These are phyloP conservation scores for Apeltes quadracus DNA, from an alignment of 2,113 vertebrate genomes.

Conservation along the genomic window DNA sequence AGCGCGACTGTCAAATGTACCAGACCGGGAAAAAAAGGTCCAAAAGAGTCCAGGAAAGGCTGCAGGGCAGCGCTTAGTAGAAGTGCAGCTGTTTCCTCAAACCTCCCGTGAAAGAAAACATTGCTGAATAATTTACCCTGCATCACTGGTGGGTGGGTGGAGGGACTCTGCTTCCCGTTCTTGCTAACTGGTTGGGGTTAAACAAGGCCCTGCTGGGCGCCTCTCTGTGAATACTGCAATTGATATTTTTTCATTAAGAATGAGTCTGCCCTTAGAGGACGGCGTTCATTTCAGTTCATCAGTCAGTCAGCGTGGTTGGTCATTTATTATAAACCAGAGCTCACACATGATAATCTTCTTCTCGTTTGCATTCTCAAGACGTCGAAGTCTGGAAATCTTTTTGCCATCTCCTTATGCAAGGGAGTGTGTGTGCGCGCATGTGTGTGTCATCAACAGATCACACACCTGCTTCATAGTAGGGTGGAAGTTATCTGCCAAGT, in stretches of 20 bases:
- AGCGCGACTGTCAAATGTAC: conserved; percentile 51
- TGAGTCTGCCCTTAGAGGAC: conserved; percentile 6
- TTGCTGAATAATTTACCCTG: conserved; percentile 64
- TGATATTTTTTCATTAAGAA: conserved; percentile 12
- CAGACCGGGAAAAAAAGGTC: conserved; percentile 11
- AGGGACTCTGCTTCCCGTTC: conserved; percentile 13
- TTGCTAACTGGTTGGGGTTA: conserved; percentile 15
- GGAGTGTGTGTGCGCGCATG: conserved; percentile 16
- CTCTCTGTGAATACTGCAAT: background rate
- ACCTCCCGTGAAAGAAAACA: conserved; percentile 58
- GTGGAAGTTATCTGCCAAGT: conserved; percentile 29
- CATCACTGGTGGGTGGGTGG: conserved; percentile 8
- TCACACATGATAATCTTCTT: conserved; percentile 7
- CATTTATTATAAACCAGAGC: conserved; percentile 24
- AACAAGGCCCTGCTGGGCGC: conserved; percentile 1
- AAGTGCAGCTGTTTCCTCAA: conserved; percentile 79
- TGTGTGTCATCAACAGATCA: conserved; percentile 45
- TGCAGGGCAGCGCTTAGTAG: conserved; percentile 50
- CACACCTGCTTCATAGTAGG: conserved; percentile 22
- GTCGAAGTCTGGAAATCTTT: conserved; percentile 42
- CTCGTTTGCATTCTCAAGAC: conserved; percentile 37
- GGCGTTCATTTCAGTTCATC: conserved; percentile 22
- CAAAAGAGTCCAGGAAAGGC: conserved; percentile 68
- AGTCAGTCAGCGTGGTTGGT: conserved; percentile 1
- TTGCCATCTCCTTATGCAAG: conserved; percentile 29